Base-by-base conservation (phyloP, 1,140 invertebrate genomes). In the Drosophila ironensis region DNA sequence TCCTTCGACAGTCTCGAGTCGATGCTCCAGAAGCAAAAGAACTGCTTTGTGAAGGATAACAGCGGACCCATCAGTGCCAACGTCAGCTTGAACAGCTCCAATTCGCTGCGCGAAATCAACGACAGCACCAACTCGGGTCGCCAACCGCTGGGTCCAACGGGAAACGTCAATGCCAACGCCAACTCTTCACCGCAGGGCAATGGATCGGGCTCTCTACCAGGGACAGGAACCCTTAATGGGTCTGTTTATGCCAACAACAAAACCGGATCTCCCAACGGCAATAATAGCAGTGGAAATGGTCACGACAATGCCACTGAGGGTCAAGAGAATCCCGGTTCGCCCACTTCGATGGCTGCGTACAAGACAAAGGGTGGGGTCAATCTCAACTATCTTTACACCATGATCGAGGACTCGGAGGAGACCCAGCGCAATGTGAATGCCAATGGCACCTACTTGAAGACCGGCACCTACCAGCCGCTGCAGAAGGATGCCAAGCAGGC, bases 371-470 rank as follows among this genome's bases (percentile, higher is more conserved):
- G 7, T 28, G 12, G 25, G 3, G 14, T 66, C 0, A 68, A 82
- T 46, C 59, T 74, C n/a, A 90, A 73, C 9, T 84, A 88, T 53
- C 16, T 88, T 5, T 89, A 87, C 9, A 89, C 88, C 12, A 80
- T 90, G 87, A 64, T 89, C 14, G 71, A 90, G 48, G 77, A 89
- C n/a, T 90, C 88, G 0, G 87, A 89, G 33, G 84, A 80, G 37
- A 87, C 71, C 3, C 88, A 90, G 24, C 75, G 88, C 9, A 66
- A 78, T 25, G 82, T 87, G 0, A 70, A 80, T 19, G 81, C 75
- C 0, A 89, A 86, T 74, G 88, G 88, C 0, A 89, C 87, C 2
- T 90, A 90, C 25, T 45, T 90, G 0, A 89, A 88, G 16, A 87
- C 88, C 7, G 88, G 88, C 27, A 89, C 87, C 4, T 90, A 90